These are phyloP conservation scores for Myopa testacea DNA, from an alignment of 2,888 invertebrate genomes.

Conservation along the genomic window DNA sequence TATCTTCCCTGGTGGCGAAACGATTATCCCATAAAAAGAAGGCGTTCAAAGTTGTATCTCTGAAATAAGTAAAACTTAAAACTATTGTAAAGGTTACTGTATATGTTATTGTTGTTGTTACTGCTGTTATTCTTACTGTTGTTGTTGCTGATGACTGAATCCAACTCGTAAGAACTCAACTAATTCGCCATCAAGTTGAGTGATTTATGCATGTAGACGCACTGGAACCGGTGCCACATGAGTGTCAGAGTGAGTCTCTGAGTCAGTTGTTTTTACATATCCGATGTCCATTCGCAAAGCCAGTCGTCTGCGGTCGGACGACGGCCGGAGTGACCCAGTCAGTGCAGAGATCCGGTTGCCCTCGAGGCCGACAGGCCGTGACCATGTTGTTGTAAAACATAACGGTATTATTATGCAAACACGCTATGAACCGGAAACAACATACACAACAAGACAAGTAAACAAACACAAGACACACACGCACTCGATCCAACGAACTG, in stretches of 20 bases:
- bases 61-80: no score
- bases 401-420: constrained; percentile 22
- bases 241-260: neutral
- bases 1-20: no score
- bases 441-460: neutral
- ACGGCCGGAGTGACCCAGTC: neutral
- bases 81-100: no score
- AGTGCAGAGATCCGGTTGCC: constrained; percentile 11
- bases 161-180: constrained; percentile 7
- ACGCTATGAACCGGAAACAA: constrained; percentile 9
- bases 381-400: constrained; percentile 17
- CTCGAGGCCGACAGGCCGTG: constrained; percentile 18
- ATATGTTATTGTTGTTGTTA: no score
- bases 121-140: no score
- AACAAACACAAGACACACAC: neutral
- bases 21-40: no score
- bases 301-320: neutral
- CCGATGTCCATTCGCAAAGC: neutral
- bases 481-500: no score
- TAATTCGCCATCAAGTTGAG: constrained; percentile 18
- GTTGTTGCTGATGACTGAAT: neutral
- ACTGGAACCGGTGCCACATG: neutral
- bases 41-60: no score
- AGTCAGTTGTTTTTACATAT: neutral
- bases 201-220: constrained; percentile 6